A percentile compares a stretch with the other conserved stretches of the same genome.
Conservation (phyloP, 2,113 vertebrate species). For the Zapornia atra region DNA sequence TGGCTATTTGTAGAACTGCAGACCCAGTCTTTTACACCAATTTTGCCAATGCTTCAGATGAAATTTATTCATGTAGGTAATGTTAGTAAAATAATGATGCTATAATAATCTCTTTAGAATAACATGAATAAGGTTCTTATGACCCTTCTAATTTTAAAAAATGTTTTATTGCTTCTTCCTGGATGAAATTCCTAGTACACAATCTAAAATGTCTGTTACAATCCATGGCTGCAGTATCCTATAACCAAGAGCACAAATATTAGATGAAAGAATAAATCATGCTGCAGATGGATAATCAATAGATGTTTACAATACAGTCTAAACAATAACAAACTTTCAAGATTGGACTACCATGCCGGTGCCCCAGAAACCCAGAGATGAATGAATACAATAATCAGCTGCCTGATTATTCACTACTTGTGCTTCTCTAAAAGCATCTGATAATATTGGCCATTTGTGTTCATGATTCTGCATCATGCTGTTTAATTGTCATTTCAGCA, state of each 20-base stretch:
- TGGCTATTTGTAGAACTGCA: not conserved
- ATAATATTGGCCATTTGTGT: not conserved
- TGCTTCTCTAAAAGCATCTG: not conserved
- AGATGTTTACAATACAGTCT: constrained; percentile 1
- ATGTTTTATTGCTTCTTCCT: no score
- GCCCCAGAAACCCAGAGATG: not conserved
- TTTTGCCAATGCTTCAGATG: not conserved
- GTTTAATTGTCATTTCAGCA: not conserved
- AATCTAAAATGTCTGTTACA: constrained; percentile 11
- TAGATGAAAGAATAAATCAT: constrained; percentile 37
- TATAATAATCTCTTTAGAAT: not conserved
- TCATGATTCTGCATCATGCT: not conserved
- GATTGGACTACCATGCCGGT: not conserved
- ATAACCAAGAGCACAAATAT: not conserved
- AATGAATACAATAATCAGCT: not conserved
- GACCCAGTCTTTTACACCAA: not conserved
- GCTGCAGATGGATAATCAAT: constrained; percentile 2
- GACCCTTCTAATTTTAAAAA: no score
- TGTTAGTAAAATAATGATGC: not conserved
- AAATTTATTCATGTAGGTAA: constrained; percentile 3
- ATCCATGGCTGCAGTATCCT: not conserved
- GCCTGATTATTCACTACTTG: not conserved
- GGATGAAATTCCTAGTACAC: not conserved
- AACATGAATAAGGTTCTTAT: not conserved
- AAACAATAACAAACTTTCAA: not conserved